Evolutionary conservation across 2,113 vertebrate species (phyloP).

Genomic region (Dasyprocta punctata): DNA sequence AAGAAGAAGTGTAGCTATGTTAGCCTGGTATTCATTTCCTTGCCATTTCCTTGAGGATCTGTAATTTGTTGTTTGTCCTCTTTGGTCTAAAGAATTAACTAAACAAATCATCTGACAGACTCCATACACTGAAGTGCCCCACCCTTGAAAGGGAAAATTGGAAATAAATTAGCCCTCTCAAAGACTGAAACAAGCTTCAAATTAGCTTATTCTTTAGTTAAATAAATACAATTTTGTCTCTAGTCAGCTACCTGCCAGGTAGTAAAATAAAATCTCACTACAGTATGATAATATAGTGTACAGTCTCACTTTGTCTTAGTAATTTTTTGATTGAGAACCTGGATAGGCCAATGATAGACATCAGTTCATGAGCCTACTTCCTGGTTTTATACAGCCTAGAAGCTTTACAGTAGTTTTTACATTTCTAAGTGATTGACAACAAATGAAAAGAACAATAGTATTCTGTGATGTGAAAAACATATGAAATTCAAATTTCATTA

Average conservation of each 20-base stretch:
- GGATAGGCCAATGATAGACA: neutral
- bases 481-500: neutral
- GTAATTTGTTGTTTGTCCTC: neutral
- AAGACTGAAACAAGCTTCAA: neutral
- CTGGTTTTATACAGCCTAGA: neutral
- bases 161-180: neutral
- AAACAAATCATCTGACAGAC: neutral
- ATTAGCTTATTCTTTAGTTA: neutral
- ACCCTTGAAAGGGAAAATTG: neutral
- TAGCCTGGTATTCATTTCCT: neutral
- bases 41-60: neutral
- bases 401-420: neutral
- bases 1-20: neutral
- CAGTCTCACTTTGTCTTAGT: neutral
- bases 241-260: neutral
- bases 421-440: neutral
- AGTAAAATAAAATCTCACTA: neutral
- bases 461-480: neutral
- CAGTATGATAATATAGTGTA: neutral
- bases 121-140: neutral
- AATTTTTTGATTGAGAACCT: neutral
- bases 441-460: neutral
- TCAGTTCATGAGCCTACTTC: neutral
- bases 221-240: neutral
- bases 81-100: neutral